Evolutionary conservation across 2,888 invertebrate species (phyloP).

Genomic region (Andrena hattorfiana): DNA sequence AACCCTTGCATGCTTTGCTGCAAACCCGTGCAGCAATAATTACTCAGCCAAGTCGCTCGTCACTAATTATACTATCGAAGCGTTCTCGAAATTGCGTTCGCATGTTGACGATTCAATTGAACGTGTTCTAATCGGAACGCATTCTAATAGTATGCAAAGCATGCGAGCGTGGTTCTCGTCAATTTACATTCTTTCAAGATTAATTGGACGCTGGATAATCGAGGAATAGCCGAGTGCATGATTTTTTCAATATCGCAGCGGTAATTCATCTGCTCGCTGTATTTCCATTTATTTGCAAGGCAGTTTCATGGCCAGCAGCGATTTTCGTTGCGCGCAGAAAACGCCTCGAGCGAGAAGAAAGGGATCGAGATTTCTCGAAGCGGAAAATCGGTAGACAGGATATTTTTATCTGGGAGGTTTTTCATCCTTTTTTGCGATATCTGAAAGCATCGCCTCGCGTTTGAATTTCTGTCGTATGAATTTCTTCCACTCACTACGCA

Average conservation of each 20-base stretch:
- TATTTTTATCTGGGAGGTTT: background rate
- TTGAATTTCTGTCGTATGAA: background rate
- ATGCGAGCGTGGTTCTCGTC: background rate
- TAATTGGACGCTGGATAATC: slow-evolving; percentile 6
- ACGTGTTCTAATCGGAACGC: background rate
- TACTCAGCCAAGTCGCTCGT: background rate
- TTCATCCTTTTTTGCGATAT: background rate
- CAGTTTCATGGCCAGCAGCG: slow-evolving; percentile 1
- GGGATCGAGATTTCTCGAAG: background rate
- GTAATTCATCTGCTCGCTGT: background rate
- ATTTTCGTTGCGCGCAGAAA: slow-evolving; percentile 5
- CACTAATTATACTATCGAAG: slow-evolving; percentile 2
- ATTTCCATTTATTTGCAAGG: background rate
- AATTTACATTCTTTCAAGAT: background rate
- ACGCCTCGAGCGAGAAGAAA: background rate
- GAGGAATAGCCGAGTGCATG: background rate
- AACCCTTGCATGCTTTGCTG: background rate
- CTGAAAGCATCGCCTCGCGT: no score
- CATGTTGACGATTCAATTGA: slow-evolving; percentile 6
- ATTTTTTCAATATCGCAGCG: background rate
- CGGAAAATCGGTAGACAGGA: slow-evolving; percentile 1
- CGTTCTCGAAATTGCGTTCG: background rate
- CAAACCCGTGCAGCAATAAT: background rate
- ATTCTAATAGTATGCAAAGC: slow-evolving; percentile 1
- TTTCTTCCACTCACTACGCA: background rate